Evolutionary conservation across 1,140 invertebrate genomes (phyloP), one percentile per base, ranked within the genome.

Genomic region (Lepidurus packardi): DNA sequence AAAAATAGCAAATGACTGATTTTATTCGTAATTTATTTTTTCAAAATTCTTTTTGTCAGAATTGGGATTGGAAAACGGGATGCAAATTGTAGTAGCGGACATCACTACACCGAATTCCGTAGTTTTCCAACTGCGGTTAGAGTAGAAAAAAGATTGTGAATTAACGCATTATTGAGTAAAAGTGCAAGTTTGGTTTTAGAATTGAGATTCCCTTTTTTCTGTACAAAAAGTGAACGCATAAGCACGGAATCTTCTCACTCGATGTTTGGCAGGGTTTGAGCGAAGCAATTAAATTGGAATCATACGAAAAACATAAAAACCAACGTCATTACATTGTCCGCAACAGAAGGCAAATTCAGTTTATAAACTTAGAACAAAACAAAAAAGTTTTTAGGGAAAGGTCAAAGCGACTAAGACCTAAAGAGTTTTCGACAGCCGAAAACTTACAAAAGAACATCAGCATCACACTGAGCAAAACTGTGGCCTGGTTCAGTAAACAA

Each of bases 71-170:
- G 86, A 83, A 78, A 90, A 96, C 87, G 94, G 94, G 1, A 90
- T 90, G 73, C 91, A 95, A 83, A 87, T 98, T 41, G 90, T 94
- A 74, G 94, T 98, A 6, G 94, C 95, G 13, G 96, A 98, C 87
- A 84, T 90, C 3, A 98, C 96, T 5, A 92, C 92, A 7, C 96
- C 96, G 0, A 92, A 90, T 82, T 90, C 95, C 2, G 21, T 78
- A 24, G 78, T 74, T 43, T 78, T 78, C 73, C 73, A 78, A 21
- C 43, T 78, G 65, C 74, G 75, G 42, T 74, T 78, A 42, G 34
- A 74, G 7, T 65, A 65, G 3, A 65, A 7, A 65, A 65, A 8
- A 65, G 7, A 7, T n/a, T 65, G 53, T 65, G 16, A 65, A 65
- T 65, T n/a, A 65, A 65, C 1, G 16, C 53, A 16, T 65, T 47